phyloP scores from a whole-genome alignment of 2,113 vertebrate genomes.

The Phaethon lepturus region DNA sequence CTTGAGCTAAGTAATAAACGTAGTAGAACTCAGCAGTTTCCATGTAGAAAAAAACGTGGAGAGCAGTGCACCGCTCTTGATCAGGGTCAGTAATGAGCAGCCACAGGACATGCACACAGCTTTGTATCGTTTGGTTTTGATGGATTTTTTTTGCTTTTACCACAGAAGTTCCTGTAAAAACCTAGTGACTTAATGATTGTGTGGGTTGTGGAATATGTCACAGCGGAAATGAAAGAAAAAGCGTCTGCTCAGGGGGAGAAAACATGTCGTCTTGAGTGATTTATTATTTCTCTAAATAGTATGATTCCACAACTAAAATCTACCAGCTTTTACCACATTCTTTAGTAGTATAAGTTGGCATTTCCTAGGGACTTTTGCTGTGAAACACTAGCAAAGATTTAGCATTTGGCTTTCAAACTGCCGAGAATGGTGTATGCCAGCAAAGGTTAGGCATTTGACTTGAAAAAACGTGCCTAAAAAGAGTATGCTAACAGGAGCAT shows the following conservation, averaged over 20 bases:
- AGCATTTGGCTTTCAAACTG: neutral
- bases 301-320: neutral
- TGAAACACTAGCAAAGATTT: neutral
- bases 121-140: neutral
- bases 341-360: neutral
- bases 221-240: slow-evolving; percentile 50
- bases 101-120: neutral
- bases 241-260: neutral
- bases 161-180: neutral
- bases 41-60: neutral
- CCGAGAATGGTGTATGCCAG: neutral
- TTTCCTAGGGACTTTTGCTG: neutral
- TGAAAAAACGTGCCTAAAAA: neutral
- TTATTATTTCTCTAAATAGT: neutral
- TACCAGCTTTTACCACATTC: neutral
- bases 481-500: neutral
- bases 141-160: slow-evolving; percentile 70
- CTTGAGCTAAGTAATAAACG: slow-evolving; percentile 67
- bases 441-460: neutral
- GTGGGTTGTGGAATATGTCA: slow-evolving; percentile 54
- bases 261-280: slow-evolving; percentile 17
- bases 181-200: neutral
- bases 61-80: neutral
- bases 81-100: neutral
- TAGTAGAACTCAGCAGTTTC: slow-evolving; percentile 58